Evolutionary conservation across 2,888 invertebrate genomes (phyloP), one percentile per base, ranked within the genome.

Genomic region (Eupithecia tripunctaria): DNA sequence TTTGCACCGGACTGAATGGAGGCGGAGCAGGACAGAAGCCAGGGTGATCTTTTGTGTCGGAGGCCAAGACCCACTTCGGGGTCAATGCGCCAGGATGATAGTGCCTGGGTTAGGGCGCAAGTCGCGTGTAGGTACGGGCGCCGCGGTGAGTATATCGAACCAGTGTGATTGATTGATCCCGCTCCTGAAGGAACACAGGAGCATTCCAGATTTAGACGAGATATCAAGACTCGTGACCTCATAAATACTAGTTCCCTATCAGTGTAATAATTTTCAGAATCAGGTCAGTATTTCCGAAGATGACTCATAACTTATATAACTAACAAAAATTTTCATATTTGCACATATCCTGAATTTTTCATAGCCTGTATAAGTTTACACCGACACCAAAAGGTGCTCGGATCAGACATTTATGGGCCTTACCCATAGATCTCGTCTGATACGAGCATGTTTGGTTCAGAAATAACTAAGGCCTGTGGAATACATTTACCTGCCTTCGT

Each of bases 101-200:
- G n/a, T n/a, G n/a, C n/a, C n/a, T n/a, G n/a, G n/a, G n/a, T n/a
- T n/a, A n/a, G 36, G 69, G 98, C 97, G 36, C 97, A 98, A 84
- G 98, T n/a, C 98, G 83, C 96, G 95, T n/a, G 95, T 95, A n/a
- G n/a, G 97, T 89, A 97, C 98, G 97, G 98, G 98, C n/a, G 98
- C 98, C 73, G 96, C 98, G 74, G 98, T 98, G 0, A 94, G 98
- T 38, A 14, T 38, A 14, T 38, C 14, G 14, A 38, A 38, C 14
- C 38, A 38, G 38, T 38, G 38, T 4, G 38, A 14, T 38, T 38
- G 38, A 3, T 38, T 14, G 14, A 38, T 38, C 15, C 38, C 38
- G 38, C 14, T 38, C 4, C 38, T 14, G 38, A 14, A 4, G 14
- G 14, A 38, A 38, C 4, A 38, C 38, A 14, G 14, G 38, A 38